Base-by-base conservation (phyloP, 1,140 invertebrate species). In the Danaus plexippus region DNA sequence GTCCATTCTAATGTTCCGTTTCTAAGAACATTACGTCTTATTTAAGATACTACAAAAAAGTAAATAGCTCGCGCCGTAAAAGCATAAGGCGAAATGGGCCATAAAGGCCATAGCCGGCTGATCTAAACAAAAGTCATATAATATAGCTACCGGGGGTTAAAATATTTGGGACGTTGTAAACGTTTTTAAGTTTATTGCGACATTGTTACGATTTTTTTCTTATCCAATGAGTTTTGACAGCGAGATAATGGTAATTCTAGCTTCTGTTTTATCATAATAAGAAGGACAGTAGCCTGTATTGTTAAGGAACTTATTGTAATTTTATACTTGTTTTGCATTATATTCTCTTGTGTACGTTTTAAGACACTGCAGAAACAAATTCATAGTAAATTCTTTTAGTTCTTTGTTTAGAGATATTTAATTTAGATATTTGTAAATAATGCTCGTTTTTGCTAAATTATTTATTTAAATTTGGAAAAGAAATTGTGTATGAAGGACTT, bases 11-110 rank as follows among this genome's bases (percentile, higher is more conserved):
- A 81, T 78, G 73, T 76, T 67, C 69, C 73, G 74, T 77, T 82
- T 85, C 82, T 81, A 55, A 77, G 80, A 85, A 81, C 75, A 80
- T 84, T 81, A 85, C 73, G 75, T 84, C 80, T 82, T 86, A 86
- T 80, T 84, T 84, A 75, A 80, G 75, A 72, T 62, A 73, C 61
- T 67, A 75, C 71, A 84, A 80, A 76, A 78, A 80, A 80, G 67
- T 75, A 76, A 77, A 77, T 77, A 69, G 71, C 68, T 68, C 72
- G 65, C 67, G 61, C 66, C 60, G 62, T 67, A 69, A 70, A 77
- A 73, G 66, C 75, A 79, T 76, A 76, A 75, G 64, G 69, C 71
- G 67, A 73, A 79, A 80, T 77, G 75, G 77, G 63, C 71, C 69
- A 80, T 82, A 83, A 82, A 82, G 61, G 66, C 57, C 52, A 46